Base-by-base conservation (phyloP, 2,888 invertebrate species). In the Pecten maximus region DNA sequence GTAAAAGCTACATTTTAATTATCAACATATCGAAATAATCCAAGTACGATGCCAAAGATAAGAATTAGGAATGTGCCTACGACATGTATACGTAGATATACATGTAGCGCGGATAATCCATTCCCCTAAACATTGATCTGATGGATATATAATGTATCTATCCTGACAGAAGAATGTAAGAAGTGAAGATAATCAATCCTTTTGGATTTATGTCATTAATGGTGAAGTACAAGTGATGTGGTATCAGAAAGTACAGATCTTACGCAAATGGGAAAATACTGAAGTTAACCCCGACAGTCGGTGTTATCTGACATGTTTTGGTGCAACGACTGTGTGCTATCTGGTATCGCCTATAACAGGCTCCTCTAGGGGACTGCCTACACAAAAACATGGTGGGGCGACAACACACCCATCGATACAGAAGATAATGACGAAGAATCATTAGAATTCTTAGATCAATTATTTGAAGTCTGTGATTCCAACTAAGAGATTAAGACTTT, bases 261-360 rank as follows among this genome's bases (percentile, higher is more conserved):
- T 74, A 35, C 35, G 74, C 35, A 74, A 74, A 74, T 74, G 74
- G 28, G 74, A 74, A 74, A 74, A 74, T 74, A 74, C 74, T 35
- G 74, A 74, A 35, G 8, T 74, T 74, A 23, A 74, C 74, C 74
- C 74, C 74, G 16, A 74, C 12, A 28, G 35, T 35, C 8, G 35
- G 74, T 74, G 74, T 74, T 74, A 74, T 74, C 74, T 74, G 74
- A 35, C 74, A 15, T 35, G 74, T 74, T 74, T 6, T 74, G 74
- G 74, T 74, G 74, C 74, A 12, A 23, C 23, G 74, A 74, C 74
- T 74, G 74, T 35, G 74, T 23, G 74, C 35, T 35, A 74, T 74
- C 74, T 74, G 74, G 74, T 74, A 74, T 74, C 74, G 23, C 74
- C 74, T 35, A 28, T 8, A 74, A 35, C 74, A 74, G 28, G 74